phyloP scores from a whole-genome alignment of 2,797 vertebrate genomes.

The Discoglossus pictus region DNA sequence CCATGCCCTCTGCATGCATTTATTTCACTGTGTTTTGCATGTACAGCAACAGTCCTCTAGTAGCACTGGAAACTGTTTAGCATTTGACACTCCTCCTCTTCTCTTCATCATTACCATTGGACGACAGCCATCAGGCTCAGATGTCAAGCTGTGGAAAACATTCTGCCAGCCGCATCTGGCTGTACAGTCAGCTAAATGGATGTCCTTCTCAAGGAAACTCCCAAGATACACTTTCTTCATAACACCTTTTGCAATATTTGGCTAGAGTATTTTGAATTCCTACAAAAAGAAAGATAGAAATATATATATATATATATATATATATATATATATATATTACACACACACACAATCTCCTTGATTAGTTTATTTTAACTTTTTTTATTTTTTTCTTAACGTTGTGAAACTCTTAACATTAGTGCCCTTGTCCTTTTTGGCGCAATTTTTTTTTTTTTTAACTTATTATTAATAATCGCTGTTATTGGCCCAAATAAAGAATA shows the following conservation, averaged over 20 bases:
- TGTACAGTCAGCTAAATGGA: constrained; percentile 23
- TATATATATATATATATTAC: no score
- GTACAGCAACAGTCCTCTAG: constrained; percentile 3
- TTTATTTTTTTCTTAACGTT: neutral
- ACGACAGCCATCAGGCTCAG: constrained; percentile 37
- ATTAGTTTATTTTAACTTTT: neutral
- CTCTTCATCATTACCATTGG: constrained; percentile 32
- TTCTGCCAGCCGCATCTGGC: constrained; percentile 42
- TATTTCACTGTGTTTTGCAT: constrained; percentile 8
- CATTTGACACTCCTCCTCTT: constrained; percentile 22
- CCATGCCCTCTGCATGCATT: neutral
- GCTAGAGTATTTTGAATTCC: neutral
- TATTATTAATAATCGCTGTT: no score
- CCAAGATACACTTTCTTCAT: constrained; percentile 18
- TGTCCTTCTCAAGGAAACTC: constrained; percentile 24
- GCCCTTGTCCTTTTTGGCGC: no score
- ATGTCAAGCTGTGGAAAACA: constrained; percentile 50
- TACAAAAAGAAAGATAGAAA: no score
- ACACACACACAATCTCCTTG: no score
- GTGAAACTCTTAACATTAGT: no score
- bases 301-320: no score
- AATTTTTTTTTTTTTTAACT: no score
- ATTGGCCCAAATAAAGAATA: no score
- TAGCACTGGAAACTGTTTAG: constrained; percentile 35
- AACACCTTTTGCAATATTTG: neutral